These are phyloP conservation scores for Bolborhynchus lineola DNA, from an alignment of 2,113 vertebrate genomes.

Conservation along the genomic window DNA sequence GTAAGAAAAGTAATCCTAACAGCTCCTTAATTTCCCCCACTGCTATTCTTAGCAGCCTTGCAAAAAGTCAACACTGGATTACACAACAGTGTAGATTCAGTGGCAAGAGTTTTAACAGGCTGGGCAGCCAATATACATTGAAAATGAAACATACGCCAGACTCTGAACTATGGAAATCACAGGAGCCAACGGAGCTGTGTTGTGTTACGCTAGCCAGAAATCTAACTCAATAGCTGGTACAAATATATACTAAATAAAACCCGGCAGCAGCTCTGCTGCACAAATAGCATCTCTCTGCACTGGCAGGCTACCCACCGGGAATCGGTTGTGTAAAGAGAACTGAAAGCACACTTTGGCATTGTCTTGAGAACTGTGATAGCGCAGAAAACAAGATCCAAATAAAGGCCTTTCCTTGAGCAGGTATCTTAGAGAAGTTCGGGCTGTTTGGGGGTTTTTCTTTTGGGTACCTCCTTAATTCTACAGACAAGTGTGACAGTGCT, in stretches of 20 bases:
- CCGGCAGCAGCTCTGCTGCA: not conserved
- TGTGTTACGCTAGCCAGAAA: slow-evolving; percentile 36
- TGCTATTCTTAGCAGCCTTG: slow-evolving; percentile 40
- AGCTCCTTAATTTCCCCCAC: slow-evolving; percentile 26
- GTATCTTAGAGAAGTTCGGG: not conserved
- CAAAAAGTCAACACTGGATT: slow-evolving; percentile 16
- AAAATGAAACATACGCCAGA: slow-evolving; percentile 50
- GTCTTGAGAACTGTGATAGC: not conserved
- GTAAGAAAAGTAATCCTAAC: slow-evolving; percentile 9
- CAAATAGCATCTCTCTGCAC: slow-evolving; percentile 42
- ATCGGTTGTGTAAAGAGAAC: slow-evolving; percentile 1
- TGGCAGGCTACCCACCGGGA: not conserved
- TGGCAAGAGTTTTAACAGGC: slow-evolving; percentile 17
- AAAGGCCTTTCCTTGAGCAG: not conserved
- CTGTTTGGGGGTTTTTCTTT: not conserved
- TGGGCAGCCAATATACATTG: slow-evolving; percentile 42
- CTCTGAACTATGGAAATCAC: slow-evolving; percentile 38
- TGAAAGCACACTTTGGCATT: slow-evolving; percentile 32
- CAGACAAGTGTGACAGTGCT: not conserved
- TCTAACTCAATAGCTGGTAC: slow-evolving; percentile 33
- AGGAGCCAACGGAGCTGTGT: slow-evolving; percentile 29
- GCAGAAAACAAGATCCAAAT: slow-evolving; percentile 23
- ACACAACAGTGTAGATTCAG: slow-evolving; percentile 15
- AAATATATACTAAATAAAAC: slow-evolving; percentile 43
- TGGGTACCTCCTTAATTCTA: not conserved